Evolutionary conservation across 2,797 vertebrate genomes (phyloP).

Genomic region (Pangasius krempfi): DNA sequence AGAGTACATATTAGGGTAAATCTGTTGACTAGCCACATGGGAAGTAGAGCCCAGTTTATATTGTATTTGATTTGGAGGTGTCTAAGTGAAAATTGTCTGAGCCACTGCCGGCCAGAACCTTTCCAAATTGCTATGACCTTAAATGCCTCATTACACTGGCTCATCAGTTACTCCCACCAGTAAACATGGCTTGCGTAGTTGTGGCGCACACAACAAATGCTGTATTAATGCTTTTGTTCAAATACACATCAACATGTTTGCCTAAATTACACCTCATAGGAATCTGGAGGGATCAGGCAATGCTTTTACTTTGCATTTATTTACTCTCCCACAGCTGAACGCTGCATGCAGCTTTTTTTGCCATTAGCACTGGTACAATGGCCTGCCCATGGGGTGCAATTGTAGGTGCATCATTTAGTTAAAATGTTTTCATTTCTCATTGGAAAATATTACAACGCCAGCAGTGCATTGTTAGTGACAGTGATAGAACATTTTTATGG

Average conservation of each 20-base stretch:
- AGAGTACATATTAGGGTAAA: conserved; percentile 29
- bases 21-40: not conserved
- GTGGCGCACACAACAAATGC: conserved; percentile 35
- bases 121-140: conserved; percentile 45
- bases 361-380: conserved; percentile 9
- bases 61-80: conserved; percentile 39
- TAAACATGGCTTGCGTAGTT: conserved; percentile 53
- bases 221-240: conserved; percentile 33
- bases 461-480: conserved; percentile 9
- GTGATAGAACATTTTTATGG: not conserved
- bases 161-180: conserved; percentile 62
- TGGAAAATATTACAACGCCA: conserved; percentile 23
- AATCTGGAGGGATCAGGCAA: not conserved
- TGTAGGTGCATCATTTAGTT: conserved; percentile 19
- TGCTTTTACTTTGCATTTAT: conserved; percentile 11
- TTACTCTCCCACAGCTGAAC: conserved; percentile 16
- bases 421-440: not conserved
- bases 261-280: conserved; percentile 22
- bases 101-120: conserved; percentile 56
- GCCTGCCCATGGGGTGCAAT: conserved; percentile 4
- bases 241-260: conserved; percentile 23
- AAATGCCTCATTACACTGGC: conserved; percentile 54
- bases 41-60: not conserved
- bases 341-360: conserved; percentile 4
- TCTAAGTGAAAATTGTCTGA: conserved; percentile 66